A percentile compares a stretch with the other conserved stretches of the same genome.
Evolutionary conservation across 2,888 invertebrate genomes (phyloP).

Genomic region (Auanema sp.): DNA sequence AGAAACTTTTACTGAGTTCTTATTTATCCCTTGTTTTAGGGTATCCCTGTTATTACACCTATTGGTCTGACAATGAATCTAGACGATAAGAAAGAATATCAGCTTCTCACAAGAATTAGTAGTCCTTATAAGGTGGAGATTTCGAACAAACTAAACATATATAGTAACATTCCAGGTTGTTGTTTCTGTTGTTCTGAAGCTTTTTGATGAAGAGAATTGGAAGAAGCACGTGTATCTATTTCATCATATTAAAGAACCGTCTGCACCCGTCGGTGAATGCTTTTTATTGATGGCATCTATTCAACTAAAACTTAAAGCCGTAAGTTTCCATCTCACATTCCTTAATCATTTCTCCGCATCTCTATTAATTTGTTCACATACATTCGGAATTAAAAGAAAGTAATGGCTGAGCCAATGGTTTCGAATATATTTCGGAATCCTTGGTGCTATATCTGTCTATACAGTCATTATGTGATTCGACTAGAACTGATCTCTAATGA

Average conservation of each 20-base stretch:
- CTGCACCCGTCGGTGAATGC: conserved; percentile 52
- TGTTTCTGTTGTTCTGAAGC: conserved; percentile 27
- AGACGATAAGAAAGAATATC: conserved; percentile 74
- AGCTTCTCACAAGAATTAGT: conserved; percentile 81
- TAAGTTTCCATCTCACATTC: conserved; percentile 13
- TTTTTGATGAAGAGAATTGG: conserved; percentile 50
- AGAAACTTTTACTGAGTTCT: background rate
- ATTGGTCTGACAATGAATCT: conserved; percentile 80
- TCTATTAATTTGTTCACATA: too few species aligned
- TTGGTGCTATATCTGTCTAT: background rate
- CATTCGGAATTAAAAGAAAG: too few species aligned
- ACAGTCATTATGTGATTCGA: background rate
- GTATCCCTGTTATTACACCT: conserved; percentile 78
- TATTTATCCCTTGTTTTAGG: conserved; percentile 21
- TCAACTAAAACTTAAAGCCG: conserved; percentile 28
- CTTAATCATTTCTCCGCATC: background rate
- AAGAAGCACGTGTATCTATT: conserved; percentile 47
- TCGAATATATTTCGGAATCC: background rate
- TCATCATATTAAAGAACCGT: conserved; percentile 41
- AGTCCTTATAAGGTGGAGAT: conserved; percentile 72
- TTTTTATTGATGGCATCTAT: conserved; percentile 57
- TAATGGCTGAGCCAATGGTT: background rate
- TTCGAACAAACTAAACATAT: too few species aligned
- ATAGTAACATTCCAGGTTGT: conserved; percentile 27
- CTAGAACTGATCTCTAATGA: conserved; percentile 2